Base-by-base conservation (phyloP, 2,888 invertebrate genomes). In the Barypeithes pellucidus region DNA sequence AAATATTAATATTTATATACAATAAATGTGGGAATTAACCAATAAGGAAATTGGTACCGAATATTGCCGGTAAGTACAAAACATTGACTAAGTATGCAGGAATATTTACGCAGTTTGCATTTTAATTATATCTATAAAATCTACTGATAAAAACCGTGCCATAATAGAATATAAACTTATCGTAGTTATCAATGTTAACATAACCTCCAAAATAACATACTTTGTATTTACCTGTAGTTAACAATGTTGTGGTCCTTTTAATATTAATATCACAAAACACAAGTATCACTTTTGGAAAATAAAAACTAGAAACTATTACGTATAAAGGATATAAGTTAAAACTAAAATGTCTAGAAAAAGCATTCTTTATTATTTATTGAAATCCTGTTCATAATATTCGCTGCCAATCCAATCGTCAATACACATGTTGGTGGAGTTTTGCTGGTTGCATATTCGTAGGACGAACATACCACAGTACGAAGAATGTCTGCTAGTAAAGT, bases 391-490 rank as follows among this genome's bases (percentile, higher is more conserved):
- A 2, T 29, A 29, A 29, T 29, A 29, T 29, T 29, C 9, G 29
- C 29, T 5, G 29, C 5, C 29, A 29, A 29, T 29, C 9, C 29
- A 29, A 29, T 29, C 29, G 29, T 29, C 29, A 29, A 5, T 29
- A 9, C 29, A 29, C 7, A 29, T 1, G 3, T 2, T 29, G 14
- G 16, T 54, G 16, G 33, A 16, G 54, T 33, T 33, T 57, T 57
- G 24, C 33, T 57, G 54, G 54, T 57, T 57, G 54, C 16, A 57
- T 57, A 57, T 33, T 16, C 33, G 52, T 33, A 57, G 54, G 16
- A 29, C 9, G 9, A 9, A 11, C 9, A 36, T 36, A 36, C 5
- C 2, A 24, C n/a, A n/a, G n/a, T n/a, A n/a, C n/a, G n/a, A n/a
- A n/a, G n/a, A n/a, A n/a, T n/a, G n/a, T n/a, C n/a, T n/a, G n/a